These are phyloP conservation scores for Carcinoscorpius rotundicauda DNA, from an alignment of 1,140 invertebrate genomes.

Conservation along the genomic window DNA sequence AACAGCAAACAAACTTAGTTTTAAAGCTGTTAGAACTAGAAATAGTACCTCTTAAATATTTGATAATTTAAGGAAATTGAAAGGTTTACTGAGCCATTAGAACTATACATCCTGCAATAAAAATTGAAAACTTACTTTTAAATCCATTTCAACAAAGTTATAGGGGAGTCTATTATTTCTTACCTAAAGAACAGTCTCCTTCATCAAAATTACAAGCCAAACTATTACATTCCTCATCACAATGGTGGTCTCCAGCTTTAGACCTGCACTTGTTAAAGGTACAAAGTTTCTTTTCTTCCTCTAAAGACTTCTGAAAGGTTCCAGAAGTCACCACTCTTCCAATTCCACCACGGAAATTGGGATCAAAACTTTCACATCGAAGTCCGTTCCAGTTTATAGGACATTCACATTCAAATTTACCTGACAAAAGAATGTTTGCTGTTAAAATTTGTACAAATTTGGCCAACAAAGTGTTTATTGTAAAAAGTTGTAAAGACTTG, in stretches of 20 bases:
- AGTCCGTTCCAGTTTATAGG: conserved; percentile 75
- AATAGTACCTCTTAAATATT: no score
- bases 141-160: background rate
- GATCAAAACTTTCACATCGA: conserved; percentile 53
- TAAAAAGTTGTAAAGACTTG: background rate
- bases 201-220: conserved; percentile 90
- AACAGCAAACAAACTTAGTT: no score
- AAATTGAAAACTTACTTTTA: background rate
- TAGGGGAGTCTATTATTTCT: background rate
- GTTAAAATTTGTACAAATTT: no score
- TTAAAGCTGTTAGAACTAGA: no score
- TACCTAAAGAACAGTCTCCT: conserved; percentile 81
- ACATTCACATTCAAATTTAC: conserved; percentile 52
- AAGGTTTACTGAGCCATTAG: background rate
- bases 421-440: conserved; percentile 9
- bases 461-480: no score
- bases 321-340: conserved; percentile 27
- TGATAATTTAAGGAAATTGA: no score
- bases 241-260: conserved; percentile 68
- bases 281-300: conserved; percentile 60
- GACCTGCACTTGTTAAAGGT: conserved; percentile 56
- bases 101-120: background rate
- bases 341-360: conserved; percentile 51
- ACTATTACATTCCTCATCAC: conserved; percentile 85
- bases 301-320: conserved; percentile 28